Evolutionary conservation across 2,888 invertebrate species (phyloP), one percentile per base, ranked within the genome.

Genomic region (Hipparchia semele): DNA sequence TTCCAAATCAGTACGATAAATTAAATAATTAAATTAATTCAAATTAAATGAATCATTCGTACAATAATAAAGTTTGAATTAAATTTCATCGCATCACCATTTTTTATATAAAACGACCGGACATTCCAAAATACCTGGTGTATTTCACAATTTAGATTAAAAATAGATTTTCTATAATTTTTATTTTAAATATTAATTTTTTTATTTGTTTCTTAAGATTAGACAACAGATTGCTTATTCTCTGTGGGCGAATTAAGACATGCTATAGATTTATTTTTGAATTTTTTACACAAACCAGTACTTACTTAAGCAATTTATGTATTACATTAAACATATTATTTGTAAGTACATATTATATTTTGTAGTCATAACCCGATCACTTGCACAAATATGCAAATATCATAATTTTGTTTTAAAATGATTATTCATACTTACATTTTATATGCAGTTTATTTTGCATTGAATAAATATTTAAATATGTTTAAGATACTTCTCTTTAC

Each of bases 41-140:
- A 10, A 2, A 45, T 64, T 13, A 46, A 45, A 56, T 10, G 45
- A 51, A 33, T 56, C 56, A 61, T 56, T 71, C 71, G 72, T 73
- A 70, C 72, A 75, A 75, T 73, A 73, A 70, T 72, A 68, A 60
- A 68, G 49, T 33, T n/a, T 3, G 53, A 60, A 59, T 68, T 10
- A 51, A 51, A 23, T 8, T 46, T 73, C 72, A 73, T 46, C 45
- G 70, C 53, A 69, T 72, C 68, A 45, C 61, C 64, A 70, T 73
- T 73, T 72, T 70, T 65, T 51, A 51, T 49, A 64, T 64, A 46
- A 73, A 74, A 75, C 70, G 72, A 78, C 86, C 81, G 89, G 88
- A 92, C 92, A 92, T 92, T 92, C 92, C 92, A 92, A 82, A 74
- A 76, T 79, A 79, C 73, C 79, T 75, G 68, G 72, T 69, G 72